Conservation (phyloP, 2,888 invertebrate genomes). For the Andricus quercusramuli region DNA sequence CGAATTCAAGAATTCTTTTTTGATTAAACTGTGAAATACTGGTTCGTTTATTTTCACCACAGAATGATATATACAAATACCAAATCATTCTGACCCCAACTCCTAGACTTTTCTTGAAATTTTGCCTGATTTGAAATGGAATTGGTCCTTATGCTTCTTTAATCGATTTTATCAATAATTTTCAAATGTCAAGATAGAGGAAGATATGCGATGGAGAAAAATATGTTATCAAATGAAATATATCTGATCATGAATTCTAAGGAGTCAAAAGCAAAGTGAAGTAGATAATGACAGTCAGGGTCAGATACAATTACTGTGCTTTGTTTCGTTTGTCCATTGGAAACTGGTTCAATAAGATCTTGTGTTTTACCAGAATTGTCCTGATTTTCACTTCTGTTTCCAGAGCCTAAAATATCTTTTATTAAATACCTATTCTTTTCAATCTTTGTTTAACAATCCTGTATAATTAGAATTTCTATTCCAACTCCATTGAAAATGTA, state of each 20-base stretch:
- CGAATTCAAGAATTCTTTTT: too few relatives aligned
- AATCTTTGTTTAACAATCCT: not conserved
- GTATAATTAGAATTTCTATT: not conserved
- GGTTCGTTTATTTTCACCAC: too few relatives aligned
- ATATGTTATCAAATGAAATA: conserved; percentile 6
- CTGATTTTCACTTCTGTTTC: conserved; percentile 18
- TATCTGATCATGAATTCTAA: conserved; percentile 17
- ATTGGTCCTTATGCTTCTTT: not conserved
- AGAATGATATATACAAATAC: too few relatives aligned
- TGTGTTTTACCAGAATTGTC: conserved; percentile 28
- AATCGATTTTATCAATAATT: not conserved
- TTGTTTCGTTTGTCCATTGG: conserved; percentile 28
- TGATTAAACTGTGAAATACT: too few relatives aligned
- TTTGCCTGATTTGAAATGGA: too few relatives aligned
- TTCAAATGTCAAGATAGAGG: not conserved
- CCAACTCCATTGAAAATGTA: not conserved
- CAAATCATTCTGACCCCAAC: too few relatives aligned
- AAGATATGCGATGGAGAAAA: not conserved
- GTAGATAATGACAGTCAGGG: conserved; percentile 26
- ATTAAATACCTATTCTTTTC: not conserved
- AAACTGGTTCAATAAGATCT: conserved; percentile 28
- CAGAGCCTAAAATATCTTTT: conserved; percentile 13
- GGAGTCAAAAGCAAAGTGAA: conserved; percentile 18
- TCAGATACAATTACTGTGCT: conserved; percentile 15
- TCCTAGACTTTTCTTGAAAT: too few relatives aligned